Percentiles rank a stretch among this genome's conserved stretches.
Evolutionary conservation across 2,113 vertebrate species (phyloP).

Genomic region (Leptodactylus fuscus): DNA sequence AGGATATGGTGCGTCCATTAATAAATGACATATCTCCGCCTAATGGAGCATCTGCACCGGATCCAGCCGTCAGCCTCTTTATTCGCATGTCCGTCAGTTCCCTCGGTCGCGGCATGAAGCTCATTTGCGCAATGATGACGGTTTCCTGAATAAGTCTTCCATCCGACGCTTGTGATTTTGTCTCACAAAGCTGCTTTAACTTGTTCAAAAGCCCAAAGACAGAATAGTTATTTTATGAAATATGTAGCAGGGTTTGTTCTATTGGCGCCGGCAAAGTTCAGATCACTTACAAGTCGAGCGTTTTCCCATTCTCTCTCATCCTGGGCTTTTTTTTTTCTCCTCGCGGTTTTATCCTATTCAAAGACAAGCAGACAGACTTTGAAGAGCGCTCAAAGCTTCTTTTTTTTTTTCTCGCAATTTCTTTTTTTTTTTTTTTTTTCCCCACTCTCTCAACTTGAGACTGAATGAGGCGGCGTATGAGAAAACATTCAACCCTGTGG

Average conservation of each 20-base stretch:
- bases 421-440: conserved; percentile 61
- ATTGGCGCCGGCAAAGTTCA: conserved; percentile 57
- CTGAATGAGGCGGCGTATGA: conserved; percentile 65
- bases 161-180: neutral
- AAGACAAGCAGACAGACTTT: conserved; percentile 72
- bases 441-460: conserved; percentile 60
- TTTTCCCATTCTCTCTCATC: conserved; percentile 71
- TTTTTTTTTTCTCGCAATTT: conserved; percentile 61
- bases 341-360: conserved; percentile 72
- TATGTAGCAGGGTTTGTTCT: conserved; percentile 58
- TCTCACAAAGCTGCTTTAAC: conserved; percentile 20
- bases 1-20: neutral
- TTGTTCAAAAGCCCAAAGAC: conserved; percentile 23
- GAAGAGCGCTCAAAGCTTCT: conserved; percentile 71
- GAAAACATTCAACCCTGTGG: conserved; percentile 56
- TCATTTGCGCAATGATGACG: neutral
- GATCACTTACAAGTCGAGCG: conserved; percentile 65
- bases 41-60: neutral
- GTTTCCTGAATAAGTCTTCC: neutral
- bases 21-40: no score
- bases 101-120: no score
- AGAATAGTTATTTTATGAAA: conserved; percentile 62
- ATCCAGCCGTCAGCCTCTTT: neutral
- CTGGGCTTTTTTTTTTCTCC: conserved; percentile 59
- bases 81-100: neutral